Evolutionary conservation across 2,113 vertebrate genomes (phyloP), one percentile per base, ranked within the genome.

Genomic region (Pachypanchax playfairii): DNA sequence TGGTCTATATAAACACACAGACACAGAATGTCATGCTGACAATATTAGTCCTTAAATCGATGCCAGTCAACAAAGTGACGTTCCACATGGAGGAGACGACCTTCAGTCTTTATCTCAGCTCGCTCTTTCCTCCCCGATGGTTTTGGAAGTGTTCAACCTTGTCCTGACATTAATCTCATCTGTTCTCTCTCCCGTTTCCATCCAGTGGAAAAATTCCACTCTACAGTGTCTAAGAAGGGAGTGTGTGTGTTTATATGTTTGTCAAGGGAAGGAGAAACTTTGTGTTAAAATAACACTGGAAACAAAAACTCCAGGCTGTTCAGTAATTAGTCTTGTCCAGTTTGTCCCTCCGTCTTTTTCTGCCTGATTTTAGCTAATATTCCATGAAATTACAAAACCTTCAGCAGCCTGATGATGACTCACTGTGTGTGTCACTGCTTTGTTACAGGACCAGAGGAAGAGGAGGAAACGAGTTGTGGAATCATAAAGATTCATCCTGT

Each of bases 261-360:
- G 28, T 18, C 44, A 28, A 21, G 10, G 56, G 18, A 58, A n/a
- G 26, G 56, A 54, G 46, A 41, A 42, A 18, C 43, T 44, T 55
- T 68, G 64, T 83, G 67, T 50, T 75, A 31, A 59, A 79, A 82
- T 49, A 80, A 85, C 75, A 78, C 70, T 90, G 87, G 83, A 90
- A 90, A 89, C 75, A 75, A 81, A 77, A 67, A 80, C 58, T 61
- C 56, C 33, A 48, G 29, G 28, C 50, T 62, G 25, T 72, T 62
- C 72, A 53, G 42, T 57, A 78, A 55, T 52, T 54, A 22, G 38
- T 44, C 38, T 41, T 9, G 11, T 47, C 6, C 14, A 44, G 17
- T 43, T 63, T 31, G 5, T 69, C 21, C 24, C 46, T 53, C n/a
- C 41, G n/a, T 24, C 17, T n/a, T 70, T 61, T 47, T 43, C 38